Conservation (phyloP, 1,140 invertebrate genomes). For the Globodera ellingtonae region DNA sequence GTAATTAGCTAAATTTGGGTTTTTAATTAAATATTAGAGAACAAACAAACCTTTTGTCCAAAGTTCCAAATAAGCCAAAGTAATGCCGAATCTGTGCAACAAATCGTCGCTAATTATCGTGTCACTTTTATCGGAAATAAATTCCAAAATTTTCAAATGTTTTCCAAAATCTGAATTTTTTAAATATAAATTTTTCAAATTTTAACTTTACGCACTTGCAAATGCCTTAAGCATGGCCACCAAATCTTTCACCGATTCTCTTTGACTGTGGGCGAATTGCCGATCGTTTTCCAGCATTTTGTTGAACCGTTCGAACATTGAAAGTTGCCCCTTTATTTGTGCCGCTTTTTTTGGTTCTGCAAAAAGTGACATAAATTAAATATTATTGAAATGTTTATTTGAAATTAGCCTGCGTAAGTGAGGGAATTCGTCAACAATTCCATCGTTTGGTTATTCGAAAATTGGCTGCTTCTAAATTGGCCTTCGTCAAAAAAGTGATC, state of each 20-base stretch:
- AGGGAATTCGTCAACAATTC: not conserved
- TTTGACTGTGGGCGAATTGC: not conserved
- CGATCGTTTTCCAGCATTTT: not conserved
- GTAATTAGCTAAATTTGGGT: not conserved
- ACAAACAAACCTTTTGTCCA: conserved; percentile 11
- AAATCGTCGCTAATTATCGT: not conserved
- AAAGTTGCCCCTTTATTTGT: not conserved
- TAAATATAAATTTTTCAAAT: not conserved
- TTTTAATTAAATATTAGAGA: not conserved
- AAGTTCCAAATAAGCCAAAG: not conserved
- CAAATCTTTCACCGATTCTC: not conserved
- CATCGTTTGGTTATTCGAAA: not conserved
- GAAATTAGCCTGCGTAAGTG: not conserved
- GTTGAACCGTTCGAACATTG: not conserved
- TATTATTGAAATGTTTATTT: not conserved
- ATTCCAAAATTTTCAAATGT: not conserved
- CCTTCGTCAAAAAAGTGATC: not conserved
- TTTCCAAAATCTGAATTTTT: not conserved
- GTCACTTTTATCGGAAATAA: not conserved
- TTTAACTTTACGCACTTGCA: not conserved
- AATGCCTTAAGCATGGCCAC: not conserved
- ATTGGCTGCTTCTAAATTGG: not conserved
- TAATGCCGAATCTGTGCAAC: not conserved
- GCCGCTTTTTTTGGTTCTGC: not conserved
- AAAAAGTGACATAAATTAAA: not conserved